Base-by-base conservation (phyloP, 2,113 vertebrate species). In the Actinemys pallida region DNA sequence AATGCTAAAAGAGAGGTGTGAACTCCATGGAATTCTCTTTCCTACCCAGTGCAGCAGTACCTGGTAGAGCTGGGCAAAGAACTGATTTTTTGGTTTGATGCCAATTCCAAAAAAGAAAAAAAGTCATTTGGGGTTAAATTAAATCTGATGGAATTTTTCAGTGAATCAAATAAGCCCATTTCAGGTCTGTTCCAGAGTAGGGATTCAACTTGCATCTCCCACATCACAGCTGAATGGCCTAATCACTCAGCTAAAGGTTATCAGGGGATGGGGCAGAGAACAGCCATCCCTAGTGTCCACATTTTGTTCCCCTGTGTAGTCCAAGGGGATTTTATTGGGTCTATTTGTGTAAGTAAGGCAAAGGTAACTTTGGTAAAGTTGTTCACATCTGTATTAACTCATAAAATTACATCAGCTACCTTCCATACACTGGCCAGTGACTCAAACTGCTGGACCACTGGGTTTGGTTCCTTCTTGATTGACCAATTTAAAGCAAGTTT, bases 11-110 rank as follows among this genome's bases (percentile, higher is more conserved):
- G 8, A 90, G 83, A 11, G 31, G 27, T 4, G 54, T 89, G 76
- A 96, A 93, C 65, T 78, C 47, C 49, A 56, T 84, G 94, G 47
- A 79, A 96, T 93, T 88, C 35, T 17, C 8, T n/a, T 94, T 87
- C 78, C 47, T 83, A 94, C 75, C 25, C 42, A 69, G 35, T 52
- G 49, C 62, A 84, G 81, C 62, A 93, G 69, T 16, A 93, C 50
- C 69, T 94, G 87, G 45, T 84, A 85, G 83, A 96, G 87, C 20
- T 62, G 11, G 27, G 27, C 27, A 31, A 62, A 62, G 6, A 62
- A 62, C 27, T 62, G 12, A 62, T 29, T 62, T 29, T 31, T 62
- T 62, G 57, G 27, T 62, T 62, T 62, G 27, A 31, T 13, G 27
- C 5, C 12, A 14, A 29, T 62, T 62, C 27, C 27, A 62, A 31